These are phyloP conservation scores for Coelogynopora nodosa DNA, from an alignment of 2,888 invertebrate species.

Conservation along the genomic window DNA sequence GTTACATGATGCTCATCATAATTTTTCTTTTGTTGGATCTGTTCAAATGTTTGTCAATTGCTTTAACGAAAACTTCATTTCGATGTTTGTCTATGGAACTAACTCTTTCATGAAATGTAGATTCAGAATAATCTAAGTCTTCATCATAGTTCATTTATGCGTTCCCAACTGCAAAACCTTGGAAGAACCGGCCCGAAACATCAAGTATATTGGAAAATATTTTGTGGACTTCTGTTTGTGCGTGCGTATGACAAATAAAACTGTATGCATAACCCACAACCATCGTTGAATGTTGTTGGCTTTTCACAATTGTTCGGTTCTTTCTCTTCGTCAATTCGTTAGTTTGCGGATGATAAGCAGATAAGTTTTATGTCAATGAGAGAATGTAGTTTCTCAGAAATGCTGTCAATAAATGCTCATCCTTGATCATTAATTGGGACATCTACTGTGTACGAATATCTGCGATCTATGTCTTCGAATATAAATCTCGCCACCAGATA, in stretches of 20 bases:
- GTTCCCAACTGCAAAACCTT: not conserved
- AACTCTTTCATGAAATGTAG: not conserved
- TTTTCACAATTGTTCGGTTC: not conserved
- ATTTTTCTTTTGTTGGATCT: slow-evolving; percentile 7
- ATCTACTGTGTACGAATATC: not conserved
- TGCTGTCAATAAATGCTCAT: not conserved
- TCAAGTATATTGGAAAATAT: slow-evolving; percentile 17
- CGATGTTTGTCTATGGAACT: not conserved
- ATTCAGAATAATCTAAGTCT: not conserved
- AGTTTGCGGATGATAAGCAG: slow-evolving; percentile 12
- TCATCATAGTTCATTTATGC: not conserved
- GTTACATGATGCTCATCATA: not conserved
- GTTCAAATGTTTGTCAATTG: not conserved
- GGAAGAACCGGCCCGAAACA: not conserved
- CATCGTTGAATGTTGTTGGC: too few species aligned
- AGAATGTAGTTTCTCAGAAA: not conserved
- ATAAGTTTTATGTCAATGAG: not conserved
- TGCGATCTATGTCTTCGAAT: not conserved
- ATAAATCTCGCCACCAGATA: not conserved
- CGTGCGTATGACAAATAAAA: not conserved
- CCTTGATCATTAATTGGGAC: not conserved
- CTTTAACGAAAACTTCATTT: not conserved
- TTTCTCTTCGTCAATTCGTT: slow-evolving; percentile 6
- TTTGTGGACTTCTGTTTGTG: slow-evolving; percentile 13
- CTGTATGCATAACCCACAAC: not conserved